These are phyloP conservation scores for Mastomys natalensis DNA, from an alignment of 2,113 vertebrate species.

Conservation along the genomic window DNA sequence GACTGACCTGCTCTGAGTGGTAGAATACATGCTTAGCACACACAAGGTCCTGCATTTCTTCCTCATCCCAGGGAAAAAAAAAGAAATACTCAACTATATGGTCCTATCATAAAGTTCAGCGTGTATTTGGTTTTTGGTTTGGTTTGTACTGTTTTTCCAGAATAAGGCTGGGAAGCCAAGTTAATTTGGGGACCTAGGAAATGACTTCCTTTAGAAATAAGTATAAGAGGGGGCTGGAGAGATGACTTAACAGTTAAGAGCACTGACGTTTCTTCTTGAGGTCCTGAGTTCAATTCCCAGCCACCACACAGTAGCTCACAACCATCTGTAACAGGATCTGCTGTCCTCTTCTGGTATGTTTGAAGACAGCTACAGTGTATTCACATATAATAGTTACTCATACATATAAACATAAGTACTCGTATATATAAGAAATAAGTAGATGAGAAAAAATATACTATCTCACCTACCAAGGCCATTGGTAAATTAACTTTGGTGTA, in stretches of 20 bases:
- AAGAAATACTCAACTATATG: neutral
- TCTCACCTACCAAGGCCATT: neutral
- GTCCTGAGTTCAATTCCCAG: too few species aligned
- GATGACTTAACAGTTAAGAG: too few species aligned
- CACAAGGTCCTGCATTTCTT: neutral
- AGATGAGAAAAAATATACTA: neutral
- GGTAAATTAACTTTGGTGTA: neutral
- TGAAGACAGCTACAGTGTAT: too few species aligned
- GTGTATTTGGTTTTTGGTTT: neutral
- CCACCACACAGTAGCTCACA: too few species aligned
- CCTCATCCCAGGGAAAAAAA: neutral
- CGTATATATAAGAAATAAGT: too few species aligned
- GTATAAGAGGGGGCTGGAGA: neutral
- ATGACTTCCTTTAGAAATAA: neutral
- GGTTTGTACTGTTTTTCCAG: neutral
- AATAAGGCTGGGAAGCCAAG: conserved; percentile 21
- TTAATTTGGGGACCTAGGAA: conserved; percentile 14
- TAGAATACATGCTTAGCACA: neutral
- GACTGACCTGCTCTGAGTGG: neutral
- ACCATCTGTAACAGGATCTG: too few species aligned
- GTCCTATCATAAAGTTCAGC: neutral
- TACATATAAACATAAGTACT: too few species aligned
- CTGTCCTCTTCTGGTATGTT: too few species aligned
- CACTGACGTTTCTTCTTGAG: too few species aligned
- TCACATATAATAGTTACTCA: too few species aligned